Evolutionary conservation across 2,888 invertebrate species (phyloP), one percentile per base, ranked within the genome.

Genomic region (Ophion ventricosus): DNA sequence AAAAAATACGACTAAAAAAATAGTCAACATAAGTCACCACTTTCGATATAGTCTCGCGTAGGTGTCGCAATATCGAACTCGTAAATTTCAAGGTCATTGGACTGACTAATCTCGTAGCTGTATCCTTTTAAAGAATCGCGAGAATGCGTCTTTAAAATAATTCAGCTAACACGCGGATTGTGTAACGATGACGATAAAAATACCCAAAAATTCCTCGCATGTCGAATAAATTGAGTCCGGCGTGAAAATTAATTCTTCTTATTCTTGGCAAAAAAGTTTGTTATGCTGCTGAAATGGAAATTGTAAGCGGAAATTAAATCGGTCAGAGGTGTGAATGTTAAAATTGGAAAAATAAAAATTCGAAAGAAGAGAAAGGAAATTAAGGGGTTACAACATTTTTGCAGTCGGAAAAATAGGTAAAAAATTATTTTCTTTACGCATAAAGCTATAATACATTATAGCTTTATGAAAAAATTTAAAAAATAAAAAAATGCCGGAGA

Each of bases 11-110:
- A 29, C 23, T 25, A 26, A 63, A 23, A 49, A 49, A 49, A 4
- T 17, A 49, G 49, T 14, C 49, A 17, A 3, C 49, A 17, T 17
- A 49, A 49, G 63, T 63, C 25, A 14, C 29, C 2, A 63, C 25
- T 63, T 63, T 63, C 63, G 29, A 63, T 8, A 3, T 29, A 14
- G 26, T 17, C 14, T 63, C 29, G 17, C 17, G 25, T 29, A 29
- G 25, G 17, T 63, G 7, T 7, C 7, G 23, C 63, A 26, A 17
- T 63, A 63, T 29, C 14, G 11, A 17, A 26, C 11, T 63, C 26
- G 63, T 29, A 63, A 35, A 40, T 66, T 66, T 66, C 40, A 20
- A 66, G 64, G 40, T 66, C 64, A 66, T 66, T 66, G 64, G 64
- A 35, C 64, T 29, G 64, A 40, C 35, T 35, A 35, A 26, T 66